Conservation (phyloP, 2,888 invertebrate species). For the Ochropacha duplaris region DNA sequence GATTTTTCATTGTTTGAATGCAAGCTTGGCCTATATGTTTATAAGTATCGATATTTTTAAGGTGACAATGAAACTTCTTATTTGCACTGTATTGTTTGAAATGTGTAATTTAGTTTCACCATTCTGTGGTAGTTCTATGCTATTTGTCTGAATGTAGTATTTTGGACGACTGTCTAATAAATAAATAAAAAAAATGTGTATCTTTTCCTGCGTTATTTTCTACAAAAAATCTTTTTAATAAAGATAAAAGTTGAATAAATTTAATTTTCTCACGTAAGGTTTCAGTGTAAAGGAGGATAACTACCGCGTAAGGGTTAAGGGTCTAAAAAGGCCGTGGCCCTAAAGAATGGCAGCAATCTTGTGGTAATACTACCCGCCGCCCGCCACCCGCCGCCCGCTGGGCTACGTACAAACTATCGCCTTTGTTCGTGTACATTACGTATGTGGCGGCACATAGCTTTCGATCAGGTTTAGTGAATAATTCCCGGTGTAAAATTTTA, state of each 20-base stretch:
- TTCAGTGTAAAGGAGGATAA: conserved; percentile 28
- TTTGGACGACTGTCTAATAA: too few relatives aligned
- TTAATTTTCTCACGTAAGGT: conserved; percentile 50
- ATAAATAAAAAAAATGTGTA: too few relatives aligned
- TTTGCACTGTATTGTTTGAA: too few relatives aligned
- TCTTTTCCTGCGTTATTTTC: too few relatives aligned
- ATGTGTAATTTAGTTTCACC: too few relatives aligned
- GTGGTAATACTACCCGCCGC: conserved; percentile 58
- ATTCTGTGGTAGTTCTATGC: too few relatives aligned
- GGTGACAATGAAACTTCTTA: too few relatives aligned
- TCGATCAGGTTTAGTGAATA: conserved; percentile 7
- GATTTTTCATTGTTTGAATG: conserved; percentile 23
- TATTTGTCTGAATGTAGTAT: too few relatives aligned
- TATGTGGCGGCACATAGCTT: conserved; percentile 6
- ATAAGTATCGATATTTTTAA: conserved; percentile 40
- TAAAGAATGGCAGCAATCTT: conserved; percentile 73
- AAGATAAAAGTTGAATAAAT: conserved; percentile 31
- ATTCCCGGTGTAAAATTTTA: background rate
- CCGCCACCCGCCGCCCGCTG: conserved; percentile 37
- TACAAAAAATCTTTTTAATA: too few relatives aligned
- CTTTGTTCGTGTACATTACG: conserved; percentile 19
- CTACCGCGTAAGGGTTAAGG: conserved; percentile 37
- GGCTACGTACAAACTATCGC: conserved; percentile 44
- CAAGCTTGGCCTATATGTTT: conserved; percentile 49
- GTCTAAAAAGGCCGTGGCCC: conserved; percentile 47